Evolutionary conservation across 2,888 invertebrate genomes (phyloP), one percentile per base, ranked within the genome.

Genomic region (Electrophaes corylata): DNA sequence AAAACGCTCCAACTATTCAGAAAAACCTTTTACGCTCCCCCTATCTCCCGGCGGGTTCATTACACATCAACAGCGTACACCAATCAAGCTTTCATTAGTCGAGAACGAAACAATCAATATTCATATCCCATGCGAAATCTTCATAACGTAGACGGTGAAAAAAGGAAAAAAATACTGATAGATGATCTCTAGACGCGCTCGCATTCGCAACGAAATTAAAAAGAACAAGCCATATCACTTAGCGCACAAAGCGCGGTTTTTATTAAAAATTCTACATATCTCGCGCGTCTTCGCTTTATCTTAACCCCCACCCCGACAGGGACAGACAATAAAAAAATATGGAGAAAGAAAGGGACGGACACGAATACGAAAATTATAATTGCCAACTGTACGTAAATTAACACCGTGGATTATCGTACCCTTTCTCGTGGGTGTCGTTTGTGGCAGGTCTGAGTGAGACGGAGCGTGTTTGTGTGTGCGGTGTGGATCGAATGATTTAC

Each of bases 221-320:
- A 91, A 89, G 90, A 91, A 90, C 90, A 90, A 88, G 90, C 81
- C 90, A 90, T 90, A 91, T 91, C 91, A 91, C 90, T 91, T 91
- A 91, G 89, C 84, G 89, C 89, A 90, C 91, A 90, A 82, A 80
- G 84, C 88, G 86, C 74, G 81, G 84, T 90, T 86, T 90, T 89
- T 87, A 88, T 88, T 86, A 90, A 90, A 90, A 90, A 86, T 85
- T 87, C 91, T 90, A 91, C 91, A 91, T 91, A 91, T 91, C 91
- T 87, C 81, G 81, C 84, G 84, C 85, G 85, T 88, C 87, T 88
- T 79, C 77, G 81, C 79, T 82, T 83, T 84, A 85, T 85, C 86
- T 86, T 82, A 83, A 79, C 83, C 82, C 84, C 81, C 79, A 78
- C 78, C 75, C 70, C 70, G 71, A 81, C 69, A 75, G 87, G 84